Evolutionary conservation across 2,888 invertebrate genomes (phyloP).

Genomic region (Machimus atricapillus): DNA sequence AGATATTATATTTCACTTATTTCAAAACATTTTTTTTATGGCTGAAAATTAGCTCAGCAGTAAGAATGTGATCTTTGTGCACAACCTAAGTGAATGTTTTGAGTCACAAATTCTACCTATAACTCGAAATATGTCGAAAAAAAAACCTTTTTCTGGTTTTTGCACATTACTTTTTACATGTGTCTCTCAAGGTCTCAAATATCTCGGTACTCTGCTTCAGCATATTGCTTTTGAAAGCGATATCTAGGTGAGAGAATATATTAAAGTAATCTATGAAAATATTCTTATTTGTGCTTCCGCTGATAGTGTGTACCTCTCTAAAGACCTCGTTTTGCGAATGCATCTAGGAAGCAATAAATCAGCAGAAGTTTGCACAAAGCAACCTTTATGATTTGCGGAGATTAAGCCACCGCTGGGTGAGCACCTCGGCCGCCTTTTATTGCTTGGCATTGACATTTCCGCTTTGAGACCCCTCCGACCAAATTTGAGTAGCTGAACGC

Average conservation of each 20-base stretch:
- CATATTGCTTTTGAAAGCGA: not conserved
- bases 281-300: not conserved
- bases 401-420: not conserved
- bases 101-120: not conserved
- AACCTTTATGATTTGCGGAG: not conserved
- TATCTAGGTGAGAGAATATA: not conserved
- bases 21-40: no score
- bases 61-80: no score
- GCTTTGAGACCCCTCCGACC: not conserved
- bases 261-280: not conserved
- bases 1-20: no score
- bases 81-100: no score
- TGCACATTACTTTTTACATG: no score
- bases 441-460: not conserved
- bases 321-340: not conserved
- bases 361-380: not conserved
- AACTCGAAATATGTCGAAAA: not conserved
- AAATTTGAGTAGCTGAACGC: not conserved
- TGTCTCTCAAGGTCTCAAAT: no score
- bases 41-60: no score
- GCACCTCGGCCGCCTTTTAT: not conserved
- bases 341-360: not conserved
- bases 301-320: not conserved
- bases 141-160: no score
- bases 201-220: no score